These are phyloP conservation scores for Boleophthalmus pectinirostris DNA, from an alignment of 2,113 vertebrate species.

Conservation along the genomic window DNA sequence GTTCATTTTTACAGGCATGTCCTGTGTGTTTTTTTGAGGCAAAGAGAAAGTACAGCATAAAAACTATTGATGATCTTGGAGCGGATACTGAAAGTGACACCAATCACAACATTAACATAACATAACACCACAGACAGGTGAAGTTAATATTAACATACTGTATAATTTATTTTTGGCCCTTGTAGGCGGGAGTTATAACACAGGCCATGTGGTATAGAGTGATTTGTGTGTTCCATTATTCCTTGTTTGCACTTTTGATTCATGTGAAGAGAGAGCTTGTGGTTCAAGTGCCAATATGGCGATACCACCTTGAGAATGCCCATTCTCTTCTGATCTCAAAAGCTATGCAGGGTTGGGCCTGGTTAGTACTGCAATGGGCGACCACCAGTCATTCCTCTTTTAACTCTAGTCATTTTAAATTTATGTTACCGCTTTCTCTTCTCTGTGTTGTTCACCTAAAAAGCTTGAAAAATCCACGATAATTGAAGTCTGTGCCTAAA, in stretches of 20 bases:
- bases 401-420: neutral
- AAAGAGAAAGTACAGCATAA: neutral
- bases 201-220: neutral
- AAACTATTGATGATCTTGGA: neutral
- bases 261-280: neutral
- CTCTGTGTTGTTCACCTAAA: neutral
- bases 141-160: neutral
- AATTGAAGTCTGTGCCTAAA: neutral
- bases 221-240: no score
- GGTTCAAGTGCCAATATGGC: neutral
- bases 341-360: no score
- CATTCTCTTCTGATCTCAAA: no score
- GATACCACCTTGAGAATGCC: no score
- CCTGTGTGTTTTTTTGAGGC: neutral
- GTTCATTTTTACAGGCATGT: neutral
- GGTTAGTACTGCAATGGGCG: no score
- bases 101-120: neutral
- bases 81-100: neutral
- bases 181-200: neutral
- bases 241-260: neutral
- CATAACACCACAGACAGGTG: neutral
- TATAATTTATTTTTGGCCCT: neutral
- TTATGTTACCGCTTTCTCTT: neutral
- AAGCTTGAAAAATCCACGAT: neutral
- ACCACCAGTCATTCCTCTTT: no score